Base-by-base conservation (phyloP, 2,797 vertebrate species). In the Gymnothorax reevesii region DNA sequence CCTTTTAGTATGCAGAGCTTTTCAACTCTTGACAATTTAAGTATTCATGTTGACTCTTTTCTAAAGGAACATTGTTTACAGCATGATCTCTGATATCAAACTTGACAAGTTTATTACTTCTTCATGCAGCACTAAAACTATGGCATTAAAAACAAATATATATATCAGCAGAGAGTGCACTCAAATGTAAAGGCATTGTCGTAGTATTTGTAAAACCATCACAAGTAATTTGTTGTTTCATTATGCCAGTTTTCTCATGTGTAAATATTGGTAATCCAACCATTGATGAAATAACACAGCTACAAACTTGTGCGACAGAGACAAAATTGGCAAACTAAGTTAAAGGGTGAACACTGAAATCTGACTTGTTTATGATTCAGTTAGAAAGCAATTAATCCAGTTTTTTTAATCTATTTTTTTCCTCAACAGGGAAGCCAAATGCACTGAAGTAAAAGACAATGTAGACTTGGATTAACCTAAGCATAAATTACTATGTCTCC, bases 311-410 rank as follows among this genome's bases (percentile, higher is more conserved):
- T 77, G 73, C 71, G 84, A 82, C 57, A 82, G 82, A 62, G 57
- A 60, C 57, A n/a, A 80, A 69, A 87, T 85, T 88, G 79, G 89
- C 85, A 80, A 88, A 88, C 88, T 88, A 87, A 87, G 87, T 54
- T 57, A 77, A 85, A n/a, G 86, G 87, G 27, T 8, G 20, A 80
- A 84, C 85, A 85, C 84, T 73, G 17, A 83, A 80, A 69, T 87
- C 55, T 57, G 71, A 71, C 84, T 85, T 64, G 79, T 77, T 73
- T 84, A 87, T 84, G 84, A 86, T 87, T 89, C 80, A 77, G 84
- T 83, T 84, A 75, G 84, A 89, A 87, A 86, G 86, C 84, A 86
- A 87, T 89, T 89, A 84, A 80, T 84, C 62, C 33, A 42, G 33
- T 1, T 42, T 42, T 42, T 42, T 42, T 42, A 42, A 42, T 42